Conservation (phyloP, 2,113 vertebrate species). For the Myotis brandtii region DNA sequence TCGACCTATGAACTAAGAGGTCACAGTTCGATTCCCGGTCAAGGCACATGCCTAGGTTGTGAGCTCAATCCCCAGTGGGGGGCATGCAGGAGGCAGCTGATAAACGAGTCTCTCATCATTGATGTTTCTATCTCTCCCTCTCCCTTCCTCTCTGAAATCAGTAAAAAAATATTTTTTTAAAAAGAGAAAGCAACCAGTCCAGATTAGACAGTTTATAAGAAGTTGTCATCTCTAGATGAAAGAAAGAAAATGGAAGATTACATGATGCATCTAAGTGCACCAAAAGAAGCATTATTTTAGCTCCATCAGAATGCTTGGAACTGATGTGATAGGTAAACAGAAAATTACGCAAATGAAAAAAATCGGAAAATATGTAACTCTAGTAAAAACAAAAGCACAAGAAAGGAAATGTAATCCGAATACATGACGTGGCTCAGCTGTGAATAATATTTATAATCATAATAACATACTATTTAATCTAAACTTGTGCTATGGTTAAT, state of each 20-base stretch:
- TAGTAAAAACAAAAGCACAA: slow-evolving; percentile 13
- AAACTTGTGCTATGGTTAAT: neutral
- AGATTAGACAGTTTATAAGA: neutral
- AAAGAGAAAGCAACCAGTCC: neutral
- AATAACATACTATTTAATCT: neutral
- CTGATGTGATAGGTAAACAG: neutral
- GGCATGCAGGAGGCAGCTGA: too few species aligned
- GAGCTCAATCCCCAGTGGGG: too few species aligned
- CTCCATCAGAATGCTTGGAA: neutral
- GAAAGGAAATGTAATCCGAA: neutral
- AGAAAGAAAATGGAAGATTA: neutral
- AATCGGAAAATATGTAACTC: neutral
- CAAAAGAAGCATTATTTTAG: neutral
- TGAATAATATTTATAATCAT: neutral
- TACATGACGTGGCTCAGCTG: neutral
- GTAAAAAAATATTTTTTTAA: too few species aligned
- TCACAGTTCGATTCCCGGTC: too few species aligned
- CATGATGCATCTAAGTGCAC: neutral
- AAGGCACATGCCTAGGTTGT: too few species aligned
- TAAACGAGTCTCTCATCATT: too few species aligned
- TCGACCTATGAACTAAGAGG: too few species aligned
- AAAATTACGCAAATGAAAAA: neutral
- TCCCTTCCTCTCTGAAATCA: too few species aligned
- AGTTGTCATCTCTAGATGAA: neutral
- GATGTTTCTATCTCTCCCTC: too few species aligned